Evolutionary conservation across 2,888 invertebrate species (phyloP), one percentile per base, ranked within the genome.

Genomic region (Agonopterix heracliana): DNA sequence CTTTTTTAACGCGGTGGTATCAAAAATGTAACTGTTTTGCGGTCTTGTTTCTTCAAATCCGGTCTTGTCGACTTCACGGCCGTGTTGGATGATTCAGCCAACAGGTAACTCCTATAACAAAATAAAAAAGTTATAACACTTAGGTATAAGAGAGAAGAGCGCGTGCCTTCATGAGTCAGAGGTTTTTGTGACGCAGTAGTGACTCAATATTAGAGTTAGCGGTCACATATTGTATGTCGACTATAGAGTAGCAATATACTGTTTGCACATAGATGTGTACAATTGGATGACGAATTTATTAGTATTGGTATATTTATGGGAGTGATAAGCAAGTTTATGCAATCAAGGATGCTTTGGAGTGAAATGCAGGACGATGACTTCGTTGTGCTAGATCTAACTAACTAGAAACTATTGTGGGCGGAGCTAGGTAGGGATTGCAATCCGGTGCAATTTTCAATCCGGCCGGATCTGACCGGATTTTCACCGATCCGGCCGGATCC

Each of bases 51-150:
- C 48, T 14, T 47, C 49, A 47, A 49, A 50, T 51, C 52, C 62
- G 56, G 57, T 67, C 62, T 64, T 55, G 47, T 62, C 54, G 61
- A 61, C 63, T 62, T 60, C 61, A 60, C 54, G 59, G 54, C 56
- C 60, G 34, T 51, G 52, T 52, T 60, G 61, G 76, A 67, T 82
- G 80, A 81, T 64, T 81, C 80, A 79, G 67, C 54, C 53, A 56
- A 54, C 73, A 71, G 76, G 72, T 71, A 69, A 64, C 73, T 83
- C 72, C 83, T 84, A 75, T 71, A 75, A 75, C 64, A 65, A 78
- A 78, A 79, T 70, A 78, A 78, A 68, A 56, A 49, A 43, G 9
- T 48, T 46, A 53, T 38, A 17, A 36, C 44, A 45, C 13, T 12
- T 50, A n/a, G n/a, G n/a, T n/a, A 48, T 51, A 53, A 45, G 50